Conservation (phyloP, 2,113 vertebrate genomes). For the Climacteris rufus region DNA sequence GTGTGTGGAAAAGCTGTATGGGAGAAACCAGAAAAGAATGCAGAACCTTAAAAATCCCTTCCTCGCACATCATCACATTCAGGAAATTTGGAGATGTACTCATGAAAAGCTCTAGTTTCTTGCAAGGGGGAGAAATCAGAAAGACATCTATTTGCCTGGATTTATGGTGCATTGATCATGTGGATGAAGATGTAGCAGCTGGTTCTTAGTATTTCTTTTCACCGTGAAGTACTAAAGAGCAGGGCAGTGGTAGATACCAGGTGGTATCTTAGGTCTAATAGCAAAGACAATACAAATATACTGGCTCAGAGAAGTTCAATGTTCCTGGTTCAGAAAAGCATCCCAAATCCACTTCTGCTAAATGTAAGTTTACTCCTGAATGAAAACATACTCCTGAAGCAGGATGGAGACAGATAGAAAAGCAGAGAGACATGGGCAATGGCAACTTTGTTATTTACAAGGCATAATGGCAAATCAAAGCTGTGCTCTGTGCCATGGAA, state of each 20-base stretch:
- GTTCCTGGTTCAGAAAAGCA: background rate
- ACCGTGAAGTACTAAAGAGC: background rate
- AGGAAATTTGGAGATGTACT: background rate
- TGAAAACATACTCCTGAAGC: background rate
- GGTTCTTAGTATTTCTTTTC: background rate
- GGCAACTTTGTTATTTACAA: background rate
- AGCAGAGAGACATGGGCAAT: background rate
- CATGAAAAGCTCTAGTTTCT: background rate
- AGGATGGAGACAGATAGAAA: background rate
- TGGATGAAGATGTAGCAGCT: background rate
- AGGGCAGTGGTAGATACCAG: background rate
- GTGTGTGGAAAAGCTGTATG: background rate
- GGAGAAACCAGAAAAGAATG: background rate
- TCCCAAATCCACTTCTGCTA: background rate
- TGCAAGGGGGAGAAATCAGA: background rate
- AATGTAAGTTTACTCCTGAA: background rate
- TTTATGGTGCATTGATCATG: background rate
- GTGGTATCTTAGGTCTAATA: background rate
- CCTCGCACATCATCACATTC: background rate
- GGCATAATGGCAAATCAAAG: background rate
- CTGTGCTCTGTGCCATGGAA: background rate
- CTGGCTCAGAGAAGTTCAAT: background rate
- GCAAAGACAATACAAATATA: background rate
- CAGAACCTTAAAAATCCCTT: background rate
- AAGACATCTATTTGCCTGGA: background rate